Evolutionary conservation across 37 sponge, comb jelly and placozoan species (phyloP), one percentile per base, ranked within the genome.

Genomic region (Axinella damicornis): DNA sequence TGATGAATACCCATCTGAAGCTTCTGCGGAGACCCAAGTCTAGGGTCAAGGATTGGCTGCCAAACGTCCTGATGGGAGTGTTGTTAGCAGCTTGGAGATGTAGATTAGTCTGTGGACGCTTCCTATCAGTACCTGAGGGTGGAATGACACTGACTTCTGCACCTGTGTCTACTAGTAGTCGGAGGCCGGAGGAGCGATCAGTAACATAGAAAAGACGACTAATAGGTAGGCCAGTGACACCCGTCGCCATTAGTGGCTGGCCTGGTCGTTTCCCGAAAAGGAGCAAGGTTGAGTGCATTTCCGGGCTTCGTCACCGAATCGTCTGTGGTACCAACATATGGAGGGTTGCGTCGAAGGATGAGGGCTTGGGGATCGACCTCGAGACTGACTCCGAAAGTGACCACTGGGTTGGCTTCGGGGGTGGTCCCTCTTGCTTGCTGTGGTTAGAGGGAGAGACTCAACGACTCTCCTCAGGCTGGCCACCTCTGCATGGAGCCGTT

Each of bases 161-260:
- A n/a, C n/a, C n/a, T n/a, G n/a, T 88, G 81, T 88, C 83, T 20
- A 88, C 77, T 22, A 88, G 83, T 59, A 82, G 76, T 21, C 65
- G 65, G 27, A 54, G 36, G 28, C 63, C 73, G 37, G 53, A 46
- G 5, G 33, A 31, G 30, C 59, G 35, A 65, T 88, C 83, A 39
- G 53, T 64, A 5, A 88, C n/a, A 53, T 65, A 81, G n/a, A 89
- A 71, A 21, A 84, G 85, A 81, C 81, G 90, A 90, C 90, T 90
- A 25, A 70, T 53, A 57, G 33, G 60, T 57, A 9, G 77, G 90
- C 90, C 90, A 84, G 81, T 36, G 52, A 39, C 80, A 36, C 73
- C 55, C 22, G 90, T 83, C 73, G 80, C 79, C 71, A 30, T 65
- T 74, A 81, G 77, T 62, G 91, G 53, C 91, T 81, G 86, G 91